Base-by-base conservation (phyloP, 2,888 invertebrate genomes). In the Endotricha flammealis region DNA sequence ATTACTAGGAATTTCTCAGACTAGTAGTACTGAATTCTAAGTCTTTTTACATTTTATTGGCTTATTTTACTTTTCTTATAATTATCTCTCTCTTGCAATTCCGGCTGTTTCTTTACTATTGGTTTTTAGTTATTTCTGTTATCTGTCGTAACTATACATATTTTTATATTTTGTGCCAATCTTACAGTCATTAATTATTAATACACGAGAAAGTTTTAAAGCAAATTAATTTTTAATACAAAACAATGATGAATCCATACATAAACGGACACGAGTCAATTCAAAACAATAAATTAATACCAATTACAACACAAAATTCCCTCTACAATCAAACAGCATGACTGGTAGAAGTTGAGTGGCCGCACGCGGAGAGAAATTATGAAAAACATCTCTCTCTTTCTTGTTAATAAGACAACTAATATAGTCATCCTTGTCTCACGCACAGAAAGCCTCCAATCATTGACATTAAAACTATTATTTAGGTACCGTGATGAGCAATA, bases 261-360 rank as follows among this genome's bases (percentile, higher is more conserved):
- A 56, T 60, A 48, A 41, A 52, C 49, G 54, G 60, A 60, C 62
- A 56, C 57, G 44, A 64, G 63, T 65, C 60, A 65, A 64, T 60
- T 67, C 66, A 70, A 80, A 82, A 82, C 72, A 80, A 74, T 80
- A 81, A 20, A 81, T 85, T 81, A 81, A 72, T 67, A 74, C 71
- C 75, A 82, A 82, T 85, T 83, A 83, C 74, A 61, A 64, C 64
- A 73, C 69, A 68, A 72, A 74, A 72, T 71, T 76, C 65, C 66
- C 63, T 70, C 56, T 55, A 80, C 78, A 83, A 85, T 86, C 82
- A 83, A 83, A 81, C 75, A 62, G 62, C 64, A 86, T 86, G 86
- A 86, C 85, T 83, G 62, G 81, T 77, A 72, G 44, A 69, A 74
- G 63, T 70, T 56, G 64, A 74, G 66, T 74, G 83, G 71, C 81